A percentile compares a stretch with the other conserved stretches of the same genome.
Conservation (phyloP, 2,888 invertebrate species). For the Rhamnusium bicolor region DNA sequence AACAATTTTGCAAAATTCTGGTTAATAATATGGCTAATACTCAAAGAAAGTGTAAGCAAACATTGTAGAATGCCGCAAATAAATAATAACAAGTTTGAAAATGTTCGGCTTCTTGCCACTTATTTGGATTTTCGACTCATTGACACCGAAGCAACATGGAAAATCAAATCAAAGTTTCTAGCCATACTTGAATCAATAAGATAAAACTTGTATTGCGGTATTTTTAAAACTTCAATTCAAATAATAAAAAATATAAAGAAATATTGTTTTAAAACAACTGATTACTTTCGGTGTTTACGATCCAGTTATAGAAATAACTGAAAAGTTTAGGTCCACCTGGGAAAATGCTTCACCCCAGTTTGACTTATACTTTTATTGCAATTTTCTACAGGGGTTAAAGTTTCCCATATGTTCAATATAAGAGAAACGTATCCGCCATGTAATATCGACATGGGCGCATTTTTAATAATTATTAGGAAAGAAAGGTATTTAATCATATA, state of each 20-base stretch:
- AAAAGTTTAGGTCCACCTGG: constrained; percentile 53
- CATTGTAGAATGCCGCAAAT: too few relatives aligned
- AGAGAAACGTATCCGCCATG: background rate
- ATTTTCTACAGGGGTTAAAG: constrained; percentile 44
- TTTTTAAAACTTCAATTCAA: background rate
- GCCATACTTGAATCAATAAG: too few relatives aligned
- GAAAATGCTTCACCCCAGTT: constrained; percentile 47
- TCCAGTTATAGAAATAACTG: constrained; percentile 50
- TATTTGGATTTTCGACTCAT: too few relatives aligned
- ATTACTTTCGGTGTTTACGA: constrained; percentile 52
- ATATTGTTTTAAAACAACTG: constrained; percentile 46
- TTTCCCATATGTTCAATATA: constrained; percentile 39
- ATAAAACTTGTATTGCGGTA: background rate
- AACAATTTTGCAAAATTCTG: too few relatives aligned
- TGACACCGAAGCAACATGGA: too few relatives aligned
- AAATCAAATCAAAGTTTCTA: too few relatives aligned
- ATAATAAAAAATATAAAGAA: constrained; percentile 6
- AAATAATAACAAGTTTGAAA: too few relatives aligned
- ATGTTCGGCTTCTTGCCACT: too few relatives aligned
- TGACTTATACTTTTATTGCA: constrained; percentile 54
- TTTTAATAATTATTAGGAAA: background rate
- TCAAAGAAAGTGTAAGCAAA: too few relatives aligned
- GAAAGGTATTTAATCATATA: too few relatives aligned
- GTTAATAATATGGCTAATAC: too few relatives aligned
- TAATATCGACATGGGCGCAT: background rate